Evolutionary conservation across 2,888 invertebrate species (phyloP).

Genomic region (Pristionchus maxplancki): DNA sequence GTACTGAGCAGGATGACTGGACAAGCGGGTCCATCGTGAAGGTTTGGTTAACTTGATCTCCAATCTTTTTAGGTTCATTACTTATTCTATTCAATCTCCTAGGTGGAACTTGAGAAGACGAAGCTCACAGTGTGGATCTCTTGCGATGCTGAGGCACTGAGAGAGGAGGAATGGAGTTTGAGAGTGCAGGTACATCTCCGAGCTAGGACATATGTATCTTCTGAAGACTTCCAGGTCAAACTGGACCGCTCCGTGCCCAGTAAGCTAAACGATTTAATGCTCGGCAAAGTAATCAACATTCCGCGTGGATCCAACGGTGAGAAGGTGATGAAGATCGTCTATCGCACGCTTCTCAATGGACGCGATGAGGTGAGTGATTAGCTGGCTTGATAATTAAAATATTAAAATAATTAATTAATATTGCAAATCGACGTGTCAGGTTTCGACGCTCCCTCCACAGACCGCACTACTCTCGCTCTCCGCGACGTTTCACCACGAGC

Average conservation of each 20-base stretch:
- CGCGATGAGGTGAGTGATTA: not conserved
- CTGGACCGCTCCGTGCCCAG: not conserved
- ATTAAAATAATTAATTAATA: no score
- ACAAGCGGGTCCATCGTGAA: not conserved
- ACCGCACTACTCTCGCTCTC: not conserved
- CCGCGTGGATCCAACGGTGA: not conserved
- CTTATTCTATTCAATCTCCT: not conserved
- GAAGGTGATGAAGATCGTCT: not conserved
- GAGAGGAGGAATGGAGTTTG: not conserved
- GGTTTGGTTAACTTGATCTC: not conserved
- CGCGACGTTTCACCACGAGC: not conserved
- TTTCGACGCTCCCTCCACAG: not conserved
- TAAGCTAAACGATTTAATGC: not conserved
- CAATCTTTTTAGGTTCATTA: not conserved
- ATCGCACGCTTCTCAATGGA: not conserved
- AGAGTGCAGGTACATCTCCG: not conserved
- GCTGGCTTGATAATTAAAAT: no score
- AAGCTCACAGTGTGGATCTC: not conserved
- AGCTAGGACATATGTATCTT: no score
- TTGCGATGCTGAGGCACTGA: not conserved
- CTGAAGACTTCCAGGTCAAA: not conserved
- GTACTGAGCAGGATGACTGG: not conserved
- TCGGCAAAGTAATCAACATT: not conserved
- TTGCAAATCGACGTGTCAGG: no score
- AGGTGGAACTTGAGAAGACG: not conserved